phyloP scores from a whole-genome alignment of 1,140 invertebrate genomes.

The Callitettix versicolor region DNA sequence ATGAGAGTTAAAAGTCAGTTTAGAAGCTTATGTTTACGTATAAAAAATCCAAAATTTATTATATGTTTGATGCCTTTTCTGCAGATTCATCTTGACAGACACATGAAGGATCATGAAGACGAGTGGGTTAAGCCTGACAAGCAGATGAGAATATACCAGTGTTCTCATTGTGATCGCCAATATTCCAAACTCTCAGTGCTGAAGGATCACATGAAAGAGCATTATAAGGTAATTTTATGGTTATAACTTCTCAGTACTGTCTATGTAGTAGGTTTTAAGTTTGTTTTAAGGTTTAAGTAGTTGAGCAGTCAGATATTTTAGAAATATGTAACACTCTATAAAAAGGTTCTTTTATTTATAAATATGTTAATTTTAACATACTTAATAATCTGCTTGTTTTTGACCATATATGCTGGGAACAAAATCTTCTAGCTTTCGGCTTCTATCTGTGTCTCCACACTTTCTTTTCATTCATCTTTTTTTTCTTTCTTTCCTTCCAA shows the following conservation, averaged over 20 bases:
- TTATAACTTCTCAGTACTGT: background rate
- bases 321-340: background rate
- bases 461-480: too few relatives aligned
- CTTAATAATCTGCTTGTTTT: too few relatives aligned
- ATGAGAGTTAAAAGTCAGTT: too few relatives aligned
- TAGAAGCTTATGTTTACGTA: too few relatives aligned
- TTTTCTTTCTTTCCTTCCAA: too few relatives aligned
- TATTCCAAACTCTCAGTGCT: conserved; percentile 33
- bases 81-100: conserved; percentile 41
- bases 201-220: conserved; percentile 42
- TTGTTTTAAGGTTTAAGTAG: conserved; percentile 13
- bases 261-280: background rate
- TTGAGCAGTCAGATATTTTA: background rate
- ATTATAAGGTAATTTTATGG: conserved; percentile 39
- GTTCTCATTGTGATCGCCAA: conserved; percentile 34
- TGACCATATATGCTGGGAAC: too few relatives aligned
- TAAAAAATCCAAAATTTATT: too few relatives aligned
- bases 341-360: too few relatives aligned
- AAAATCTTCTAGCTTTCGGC: too few relatives aligned
- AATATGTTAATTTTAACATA: too few relatives aligned
- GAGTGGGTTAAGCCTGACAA: conserved; percentile 28
- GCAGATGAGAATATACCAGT: conserved; percentile 27
- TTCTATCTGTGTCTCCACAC: too few relatives aligned
- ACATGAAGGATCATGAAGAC: conserved; percentile 38
- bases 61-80: too few relatives aligned